Base-by-base conservation (phyloP, 2,888 invertebrate species). In the Torymus auratus region DNA sequence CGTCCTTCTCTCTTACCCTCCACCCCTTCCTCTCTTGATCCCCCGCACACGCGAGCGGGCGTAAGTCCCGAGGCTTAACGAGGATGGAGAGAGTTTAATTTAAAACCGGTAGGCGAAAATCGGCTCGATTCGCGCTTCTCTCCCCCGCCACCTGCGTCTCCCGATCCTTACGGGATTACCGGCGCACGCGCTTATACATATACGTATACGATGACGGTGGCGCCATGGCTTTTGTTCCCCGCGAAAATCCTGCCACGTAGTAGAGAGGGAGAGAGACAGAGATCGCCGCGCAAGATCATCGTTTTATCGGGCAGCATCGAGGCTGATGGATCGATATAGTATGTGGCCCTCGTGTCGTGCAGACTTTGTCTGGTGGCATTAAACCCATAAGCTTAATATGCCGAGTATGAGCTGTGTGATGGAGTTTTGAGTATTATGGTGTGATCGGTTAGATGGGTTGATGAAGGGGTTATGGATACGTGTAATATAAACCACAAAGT, bases 61-160 rank as follows among this genome's bases (percentile, higher is more conserved):
- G 67, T 81, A 81, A 81, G 78, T 81, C 78, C 67, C 28, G 64
- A 1, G 41, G 78, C 75, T 75, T 78, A 81, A 74, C 74, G 81
- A 68, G 70, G 60, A 56, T 58, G 70, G 55, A 23, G 56, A 17
- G 64, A 70, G 78, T 75, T 78, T 82, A 74, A 82, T 82, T 82
- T 82, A 78, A 82, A 82, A 78, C 60, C 67, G 78, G 15, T 55
- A 61, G 73, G 55, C 17, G 76, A 78, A 81, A 81, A 78, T 81
- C 81, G 75, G 73, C 74, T 61, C 74, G 78, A 78, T 81, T 78
- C 74, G 41, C 65, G 64, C 72, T n/a, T 52, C 41, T 7, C 41
- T 28, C 14, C 58, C 14, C 23, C 20, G 58, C 13, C 15, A 14
- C 13, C n/a, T 14, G 52, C 41, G 41, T 41, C 41, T 41, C 41